Evolutionary conservation across 2,797 vertebrate species (phyloP), one percentile per base, ranked within the genome.

Genomic region (Danio jaintianensis): DNA sequence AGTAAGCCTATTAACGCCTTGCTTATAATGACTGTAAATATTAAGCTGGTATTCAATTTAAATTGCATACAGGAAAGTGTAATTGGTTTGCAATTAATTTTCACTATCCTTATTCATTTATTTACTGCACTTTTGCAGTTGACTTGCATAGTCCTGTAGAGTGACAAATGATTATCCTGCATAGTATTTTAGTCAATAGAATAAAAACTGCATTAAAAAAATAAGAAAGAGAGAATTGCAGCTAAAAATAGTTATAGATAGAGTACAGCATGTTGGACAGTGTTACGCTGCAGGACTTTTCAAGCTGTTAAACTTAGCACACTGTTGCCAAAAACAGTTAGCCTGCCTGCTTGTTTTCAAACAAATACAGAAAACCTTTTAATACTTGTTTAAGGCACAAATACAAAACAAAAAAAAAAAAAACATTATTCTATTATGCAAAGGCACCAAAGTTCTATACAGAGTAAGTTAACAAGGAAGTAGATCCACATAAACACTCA

Each of bases 251-350:
- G 12, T 15, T 36, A 8, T 36, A 38, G 58, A 59, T 15, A 12
- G 22, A 59, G 36, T 4, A 36, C 12, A 38, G 15, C 7, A n/a
- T 61, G 11, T 45, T 53, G 45, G 2, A 10, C 22, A 48, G 45
- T 36, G 40, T 45, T 20, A 20, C 6, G 20, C n/a, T 45, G n/a
- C 18, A 45, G n/a, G 11, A 45, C 11, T 43, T 45, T 64, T 43
- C 18, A 64, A 20, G 62, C 42, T 13, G 62, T 64, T 64, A 45
- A 64, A 66, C n/a, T 48, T 67, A 29, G 18, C 64, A 67, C 43
- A 48, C 22, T 29, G 13, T 48, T 64, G 18, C 6, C 42, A 66
- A 66, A 29, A 29, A 29, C 3, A 22, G 42, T 10, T 5, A 29
- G 6, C 42, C 18, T 20, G 13, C 18, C 12, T 66, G 40, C 5